Evolutionary conservation across 2,113 vertebrate genomes (phyloP), one percentile per base, ranked within the genome.

Genomic region (Tylochromis polylepis): DNA sequence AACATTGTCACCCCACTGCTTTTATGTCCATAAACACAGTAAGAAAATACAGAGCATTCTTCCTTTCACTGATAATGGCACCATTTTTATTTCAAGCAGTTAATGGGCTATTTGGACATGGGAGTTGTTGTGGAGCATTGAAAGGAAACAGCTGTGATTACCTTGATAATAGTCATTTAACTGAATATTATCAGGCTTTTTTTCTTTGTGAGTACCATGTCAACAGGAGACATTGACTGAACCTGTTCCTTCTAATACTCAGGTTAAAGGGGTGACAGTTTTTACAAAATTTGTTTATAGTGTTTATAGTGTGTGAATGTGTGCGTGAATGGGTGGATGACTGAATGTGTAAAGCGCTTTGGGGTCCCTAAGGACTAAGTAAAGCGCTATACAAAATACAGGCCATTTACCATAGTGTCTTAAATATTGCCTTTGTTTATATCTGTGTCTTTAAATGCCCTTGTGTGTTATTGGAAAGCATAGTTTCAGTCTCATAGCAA

Each of bases 151-250:
- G 43, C 65, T 78, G 84, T 90, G 85, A 93, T 94, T 91, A 90
- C 82, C 79, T 58, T 88, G 65, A 94, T 94, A 84, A 91, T 87
- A 67, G 85, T 93, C 57, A 92, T 91, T 94, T 92, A 65, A 78
- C 34, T 41, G 36, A 84, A 86, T 84, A 86, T 31, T 82, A 82
- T 88, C 53, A 22, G 80, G 79, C 22, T 43, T 79, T 56, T 70
- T 81, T 75, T 79, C 10, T 11, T 70, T 38, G 9, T 60, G 83
- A 58, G n/a, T 85, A n/a, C 86, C 75, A 82, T 79, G 83, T 92
- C 87, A 91, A 87, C 87, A 80, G 78, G 20, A 41, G 67, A 49
- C 65, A 85, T 86, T 94, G 93, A 87, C 81, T 36, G 58, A 85
- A 24, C 20, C 27, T 56, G 22, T 89, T 84, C 22, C 11, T 34